Conservation (phyloP, 2,888 invertebrate genomes). For the Parelbella ahira region DNA sequence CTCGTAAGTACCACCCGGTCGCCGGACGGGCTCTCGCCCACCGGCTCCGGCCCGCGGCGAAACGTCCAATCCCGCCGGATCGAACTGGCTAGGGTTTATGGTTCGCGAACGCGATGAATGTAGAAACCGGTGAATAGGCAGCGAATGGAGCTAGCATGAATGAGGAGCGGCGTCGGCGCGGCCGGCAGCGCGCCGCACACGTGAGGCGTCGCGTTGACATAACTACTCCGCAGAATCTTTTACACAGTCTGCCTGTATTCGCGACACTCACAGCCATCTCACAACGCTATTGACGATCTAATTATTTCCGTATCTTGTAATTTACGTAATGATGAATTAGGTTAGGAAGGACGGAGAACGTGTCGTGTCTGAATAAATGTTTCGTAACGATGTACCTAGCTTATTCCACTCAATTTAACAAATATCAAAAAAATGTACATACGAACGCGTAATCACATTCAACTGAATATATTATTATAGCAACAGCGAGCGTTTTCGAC, state of each 20-base stretch:
- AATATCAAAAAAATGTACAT: slow-evolving; percentile 5
- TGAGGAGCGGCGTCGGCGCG: slow-evolving; percentile 43
- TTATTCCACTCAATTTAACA: too few species aligned
- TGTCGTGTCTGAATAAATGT: too few species aligned
- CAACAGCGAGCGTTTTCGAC: slow-evolving; percentile 63
- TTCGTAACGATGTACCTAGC: too few species aligned
- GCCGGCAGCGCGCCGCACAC: slow-evolving; percentile 53
- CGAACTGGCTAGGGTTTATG: slow-evolving; percentile 42
- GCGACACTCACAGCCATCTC: too few species aligned
- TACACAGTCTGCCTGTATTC: too few species aligned
- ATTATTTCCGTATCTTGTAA: background rate
- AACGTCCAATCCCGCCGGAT: slow-evolving; percentile 37
- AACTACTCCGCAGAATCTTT: slow-evolving; percentile 31
- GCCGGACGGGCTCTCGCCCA: slow-evolving; percentile 49
- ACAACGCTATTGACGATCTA: too few species aligned
- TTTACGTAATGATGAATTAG: too few species aligned
- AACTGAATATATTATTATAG: slow-evolving; percentile 48
- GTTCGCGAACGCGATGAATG: slow-evolving; percentile 43
- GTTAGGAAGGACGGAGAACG: too few species aligned
- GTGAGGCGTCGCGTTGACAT: slow-evolving; percentile 48
- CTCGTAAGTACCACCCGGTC: slow-evolving; percentile 69
- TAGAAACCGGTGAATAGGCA: slow-evolving; percentile 37
- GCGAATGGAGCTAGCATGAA: slow-evolving; percentile 60
- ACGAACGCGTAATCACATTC: slow-evolving; percentile 20
- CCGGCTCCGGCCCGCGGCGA: slow-evolving; percentile 32